Percentiles rank a stretch among this genome's conserved stretches.
These are phyloP conservation scores for Diuraphis noxia DNA, from an alignment of 1,140 invertebrate genomes.

Conservation along the genomic window DNA sequence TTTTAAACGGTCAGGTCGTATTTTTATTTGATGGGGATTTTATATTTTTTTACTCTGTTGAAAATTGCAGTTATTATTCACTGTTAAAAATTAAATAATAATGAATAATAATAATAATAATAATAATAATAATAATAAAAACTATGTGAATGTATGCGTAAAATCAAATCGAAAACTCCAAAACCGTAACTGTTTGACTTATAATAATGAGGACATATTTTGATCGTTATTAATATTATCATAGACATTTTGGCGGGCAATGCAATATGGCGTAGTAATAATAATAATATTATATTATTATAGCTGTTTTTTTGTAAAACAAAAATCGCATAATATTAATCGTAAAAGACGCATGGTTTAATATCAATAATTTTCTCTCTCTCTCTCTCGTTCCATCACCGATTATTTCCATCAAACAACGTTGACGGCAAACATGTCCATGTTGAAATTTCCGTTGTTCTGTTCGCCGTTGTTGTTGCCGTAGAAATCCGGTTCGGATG, in stretches of 20 bases:
- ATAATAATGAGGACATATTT: background rate
- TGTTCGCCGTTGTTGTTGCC: slow-evolving; percentile 60
- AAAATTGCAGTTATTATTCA: background rate
- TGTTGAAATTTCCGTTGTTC: slow-evolving; percentile 58
- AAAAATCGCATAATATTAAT: background rate
- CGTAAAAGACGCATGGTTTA: background rate
- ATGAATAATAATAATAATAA: no score
- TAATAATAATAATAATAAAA: no score
- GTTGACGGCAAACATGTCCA: slow-evolving; percentile 59
- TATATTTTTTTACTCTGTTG: background rate
- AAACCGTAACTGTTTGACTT: background rate
- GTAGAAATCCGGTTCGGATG: slow-evolving; percentile 43
- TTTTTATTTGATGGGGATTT: background rate
- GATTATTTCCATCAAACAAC: slow-evolving; percentile 55
- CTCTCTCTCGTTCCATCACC: background rate
- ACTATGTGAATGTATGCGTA: background rate
- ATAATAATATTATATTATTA: slow-evolving; percentile 4
- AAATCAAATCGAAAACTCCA: background rate
- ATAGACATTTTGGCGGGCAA: background rate
- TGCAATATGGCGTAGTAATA: background rate
- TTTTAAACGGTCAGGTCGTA: background rate
- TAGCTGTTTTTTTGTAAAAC: background rate
- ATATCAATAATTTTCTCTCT: background rate
- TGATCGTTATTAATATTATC: background rate
- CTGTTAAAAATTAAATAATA: background rate